These are phyloP conservation scores for Cylindroiulus punctatus DNA, from an alignment of 2,888 invertebrate genomes.

Conservation along the genomic window DNA sequence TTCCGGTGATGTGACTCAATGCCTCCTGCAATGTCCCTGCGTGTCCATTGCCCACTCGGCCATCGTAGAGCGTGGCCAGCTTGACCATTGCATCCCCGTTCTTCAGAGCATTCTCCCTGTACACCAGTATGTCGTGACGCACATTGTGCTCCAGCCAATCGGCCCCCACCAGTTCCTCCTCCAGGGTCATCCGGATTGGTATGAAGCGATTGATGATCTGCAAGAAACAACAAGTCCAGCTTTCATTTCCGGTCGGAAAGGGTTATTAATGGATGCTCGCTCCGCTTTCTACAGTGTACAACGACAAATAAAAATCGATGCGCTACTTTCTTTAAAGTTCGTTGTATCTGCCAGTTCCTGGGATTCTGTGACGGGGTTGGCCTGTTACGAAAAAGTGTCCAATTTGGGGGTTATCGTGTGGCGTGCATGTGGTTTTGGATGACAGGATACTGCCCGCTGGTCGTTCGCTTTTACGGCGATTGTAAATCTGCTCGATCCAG, in stretches of 20 bases:
- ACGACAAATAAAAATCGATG: background rate
- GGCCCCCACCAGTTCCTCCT: conserved; percentile 87
- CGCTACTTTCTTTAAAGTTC: background rate
- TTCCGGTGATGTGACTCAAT: background rate
- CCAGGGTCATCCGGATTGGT: conserved; percentile 85
- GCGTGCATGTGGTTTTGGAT: background rate
- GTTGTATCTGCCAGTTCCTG: background rate
- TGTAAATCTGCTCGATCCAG: conserved; percentile 6
- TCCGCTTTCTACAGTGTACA: background rate
- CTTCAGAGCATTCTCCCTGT: background rate
- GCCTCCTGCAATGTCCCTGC: background rate
- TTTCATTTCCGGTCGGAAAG: background rate
- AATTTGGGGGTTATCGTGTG: background rate
- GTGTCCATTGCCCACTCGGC: conserved; percentile 22
- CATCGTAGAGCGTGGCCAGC: conserved; percentile 8
- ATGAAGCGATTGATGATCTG: conserved; percentile 76
- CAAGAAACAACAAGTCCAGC: background rate
- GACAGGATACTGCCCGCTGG: background rate
- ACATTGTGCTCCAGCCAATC: conserved; percentile 89
- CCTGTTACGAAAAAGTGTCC: background rate
- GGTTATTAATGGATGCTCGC: background rate
- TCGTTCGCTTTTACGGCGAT: background rate
- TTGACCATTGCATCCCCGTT: background rate
- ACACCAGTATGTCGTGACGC: conserved; percentile 69
- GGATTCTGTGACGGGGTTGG: background rate